Base-by-base conservation (phyloP, 2,113 vertebrate genomes). In the Rhea americana region DNA sequence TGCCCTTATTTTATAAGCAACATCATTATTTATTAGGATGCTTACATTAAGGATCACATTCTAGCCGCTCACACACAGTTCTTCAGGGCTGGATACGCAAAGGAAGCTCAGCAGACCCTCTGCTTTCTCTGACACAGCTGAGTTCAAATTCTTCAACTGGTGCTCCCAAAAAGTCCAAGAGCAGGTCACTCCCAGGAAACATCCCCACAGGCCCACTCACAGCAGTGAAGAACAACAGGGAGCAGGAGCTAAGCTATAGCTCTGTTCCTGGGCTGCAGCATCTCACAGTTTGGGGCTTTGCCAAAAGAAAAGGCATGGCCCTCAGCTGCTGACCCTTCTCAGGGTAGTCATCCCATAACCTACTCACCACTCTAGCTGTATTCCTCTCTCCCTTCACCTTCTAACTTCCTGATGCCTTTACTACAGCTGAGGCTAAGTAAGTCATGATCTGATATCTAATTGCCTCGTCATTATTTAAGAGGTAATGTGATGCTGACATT, bases 401-500 rank as follows among this genome's bases (percentile, higher is more conserved):
- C 94, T 91, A 85, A 90, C 62, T 82, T 93, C 58, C 32, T 76
- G 59, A 79, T 21, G 45, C 63, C 71, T 92, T 50, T 78, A 66
- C 65, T 84, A 87, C 48, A 82, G 71, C 55, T 83, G 20, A 91
- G 26, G 41, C 59, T 35, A 93, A 89, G 28, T 82, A 83, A 91
- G 70, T 82, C 82, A 90, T 48, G 35, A 90, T 61, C 21, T 68
- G 93, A 83, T 63, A 55, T 25, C 68, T 94, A 58, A 92, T 82
- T 82, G 76, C 55, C 82, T 55, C 74, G 48, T 80, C 84, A 79
- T 75, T 74, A 73, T 63, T 85, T 43, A 82, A 70, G 92, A 41
- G 73, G 87, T 62, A 95, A 92, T 30, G 58, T 55, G 53, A 95
- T 77, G 59, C 47, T 87, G 71, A 25, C 10, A 58, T 94, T 90